Conservation (phyloP, 2,888 invertebrate species). For the Tachina fera region DNA sequence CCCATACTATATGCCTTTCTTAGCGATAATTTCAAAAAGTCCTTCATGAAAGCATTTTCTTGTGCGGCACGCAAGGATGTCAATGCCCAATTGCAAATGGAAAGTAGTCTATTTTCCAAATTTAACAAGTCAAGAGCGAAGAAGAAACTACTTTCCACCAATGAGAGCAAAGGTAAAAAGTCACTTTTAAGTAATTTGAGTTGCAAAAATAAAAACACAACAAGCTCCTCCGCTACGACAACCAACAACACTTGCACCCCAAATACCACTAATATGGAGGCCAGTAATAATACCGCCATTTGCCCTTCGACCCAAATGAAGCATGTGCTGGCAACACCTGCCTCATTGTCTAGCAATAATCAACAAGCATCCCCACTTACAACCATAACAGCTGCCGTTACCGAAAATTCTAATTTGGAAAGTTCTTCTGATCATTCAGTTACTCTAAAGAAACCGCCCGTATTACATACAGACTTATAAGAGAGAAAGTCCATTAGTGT, state of each 20-base stretch:
- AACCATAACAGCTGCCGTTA: conserved; percentile 33
- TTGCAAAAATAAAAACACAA: conserved; percentile 71
- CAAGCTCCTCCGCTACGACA: conserved; percentile 63
- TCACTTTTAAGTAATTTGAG: conserved; percentile 74
- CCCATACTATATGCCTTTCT: conserved; percentile 96
- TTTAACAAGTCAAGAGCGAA: conserved; percentile 80
- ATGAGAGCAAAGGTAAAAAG: conserved; percentile 76
- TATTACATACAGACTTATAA: conserved; percentile 81
- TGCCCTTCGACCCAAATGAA: conserved; percentile 67
- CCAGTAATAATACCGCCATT: conserved; percentile 42
- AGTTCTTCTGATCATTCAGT: conserved; percentile 63
- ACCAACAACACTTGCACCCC: conserved; percentile 73
- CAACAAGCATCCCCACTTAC: conserved; percentile 67
- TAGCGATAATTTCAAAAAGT: conserved; percentile 97
- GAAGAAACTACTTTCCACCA: conserved; percentile 74
- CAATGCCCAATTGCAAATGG: conserved; percentile 92
- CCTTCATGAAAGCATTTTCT: conserved; percentile 94
- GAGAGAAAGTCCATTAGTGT: conserved; percentile 41
- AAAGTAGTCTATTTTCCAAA: conserved; percentile 91
- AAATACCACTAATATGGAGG: conserved; percentile 70
- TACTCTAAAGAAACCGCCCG: conserved; percentile 75
- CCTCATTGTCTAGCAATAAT: conserved; percentile 65
- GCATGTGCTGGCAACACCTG: conserved; percentile 71
- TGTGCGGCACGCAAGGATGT: conserved; percentile 94
- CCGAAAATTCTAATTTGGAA: conserved; percentile 72